Evolutionary conservation across 2,797 vertebrate genomes (phyloP).

Genomic region (Natrix natrix): DNA sequence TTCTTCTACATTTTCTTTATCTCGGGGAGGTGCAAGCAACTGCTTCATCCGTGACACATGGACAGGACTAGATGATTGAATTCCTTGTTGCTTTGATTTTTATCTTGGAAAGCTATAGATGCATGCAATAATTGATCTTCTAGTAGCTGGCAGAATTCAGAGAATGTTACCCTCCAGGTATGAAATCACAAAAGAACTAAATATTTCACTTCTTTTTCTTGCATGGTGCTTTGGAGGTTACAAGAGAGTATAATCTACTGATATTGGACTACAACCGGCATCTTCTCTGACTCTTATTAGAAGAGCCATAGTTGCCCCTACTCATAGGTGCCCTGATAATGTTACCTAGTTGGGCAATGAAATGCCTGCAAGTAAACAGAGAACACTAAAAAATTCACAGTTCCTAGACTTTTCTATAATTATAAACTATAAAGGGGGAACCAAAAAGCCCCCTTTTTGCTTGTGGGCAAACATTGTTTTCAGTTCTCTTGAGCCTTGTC

Average conservation of each 20-base stretch:
- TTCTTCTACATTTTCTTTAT: background rate
- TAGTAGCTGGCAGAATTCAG: background rate
- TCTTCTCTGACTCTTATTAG: background rate
- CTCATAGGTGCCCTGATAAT: background rate
- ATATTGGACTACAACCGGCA: background rate
- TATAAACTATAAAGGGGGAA: background rate
- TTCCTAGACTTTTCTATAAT: background rate
- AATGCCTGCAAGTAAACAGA: background rate
- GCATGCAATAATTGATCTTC: background rate
- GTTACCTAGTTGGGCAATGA: background rate
- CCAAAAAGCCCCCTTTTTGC: background rate
- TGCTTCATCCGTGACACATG: background rate
- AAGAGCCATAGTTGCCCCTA: background rate
- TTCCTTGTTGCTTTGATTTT: background rate
- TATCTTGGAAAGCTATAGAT: background rate
- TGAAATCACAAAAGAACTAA: background rate
- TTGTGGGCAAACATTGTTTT: slow-evolving; percentile 11
- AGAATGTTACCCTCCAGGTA: background rate
- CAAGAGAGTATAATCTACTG: background rate
- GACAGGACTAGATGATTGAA: background rate
- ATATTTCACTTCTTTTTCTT: background rate
- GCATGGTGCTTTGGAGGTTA: background rate
- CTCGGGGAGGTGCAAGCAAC: background rate
- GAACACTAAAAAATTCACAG: background rate
- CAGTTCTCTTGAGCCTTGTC: slow-evolving; percentile 4